Base-by-base conservation (phyloP, 2,113 vertebrate species). In the Sander vitreus region DNA sequence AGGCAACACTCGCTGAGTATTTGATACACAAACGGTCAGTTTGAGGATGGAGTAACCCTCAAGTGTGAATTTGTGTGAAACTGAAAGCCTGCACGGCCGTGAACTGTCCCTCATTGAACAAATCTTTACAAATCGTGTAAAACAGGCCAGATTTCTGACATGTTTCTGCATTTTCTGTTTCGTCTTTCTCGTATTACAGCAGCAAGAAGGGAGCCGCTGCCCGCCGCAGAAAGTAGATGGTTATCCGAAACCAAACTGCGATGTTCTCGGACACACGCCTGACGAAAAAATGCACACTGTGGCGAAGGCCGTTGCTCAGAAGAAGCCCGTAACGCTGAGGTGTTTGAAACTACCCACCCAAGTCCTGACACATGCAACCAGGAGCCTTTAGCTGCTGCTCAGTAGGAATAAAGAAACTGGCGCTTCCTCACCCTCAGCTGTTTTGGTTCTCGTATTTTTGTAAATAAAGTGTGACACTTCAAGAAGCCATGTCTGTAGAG, bases 201-300 rank as follows among this genome's bases (percentile, higher is more conserved):
- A 99, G 98, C 97, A 99, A 98, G 96, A 99, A 99, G 96, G 95
- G 95, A 87, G 96, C 95, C 4, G 97, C 97, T 54, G 95, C 97
- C 0, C 98, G 95, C 85, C 98, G 98, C 96, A 99, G 98, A 95
- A 99, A 99, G 96, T 99, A 96, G 92, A 92, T 1, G 27, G 19
- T 16, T 11, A 21, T 72, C 82, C 82, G 86, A 87, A 88, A 80
- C 80, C 89, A 89, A 88, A 92, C 82, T 59, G 63, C 69, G 5
- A 84, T 58, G 16, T 18, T 69, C 73, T 67, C 73, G 78, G 75
- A 91, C 86, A 78, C 87, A 83, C 66, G 77, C 80, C 86, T 89
- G 82, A 91, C 63, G 88, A 87, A 90, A 86, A 78, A 81, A 86
- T 51, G 65, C 83, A 69, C 85, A 63, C 78, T 62, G 81, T 65